Evolutionary conservation across 1,140 invertebrate species (phyloP).

Genomic region (Penaeus japonicus): DNA sequence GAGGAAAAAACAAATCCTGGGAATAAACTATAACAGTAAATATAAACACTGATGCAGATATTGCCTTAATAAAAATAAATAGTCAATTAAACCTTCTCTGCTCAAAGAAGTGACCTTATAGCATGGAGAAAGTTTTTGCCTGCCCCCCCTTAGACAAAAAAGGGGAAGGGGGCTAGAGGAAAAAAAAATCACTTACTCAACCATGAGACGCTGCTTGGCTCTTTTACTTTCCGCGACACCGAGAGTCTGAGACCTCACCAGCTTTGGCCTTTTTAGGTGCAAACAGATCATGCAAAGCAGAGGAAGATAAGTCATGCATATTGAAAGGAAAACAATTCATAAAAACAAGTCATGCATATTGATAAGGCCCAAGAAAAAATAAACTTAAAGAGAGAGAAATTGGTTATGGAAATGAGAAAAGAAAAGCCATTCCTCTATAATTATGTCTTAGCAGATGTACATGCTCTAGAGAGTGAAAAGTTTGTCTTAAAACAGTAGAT

Average conservation of each 20-base stretch:
- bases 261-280: slow-evolving; percentile 15
- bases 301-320: slow-evolving; percentile 11
- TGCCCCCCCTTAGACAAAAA: no score
- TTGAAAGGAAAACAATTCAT: not conserved
- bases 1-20: not conserved
- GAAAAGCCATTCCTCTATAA: not conserved
- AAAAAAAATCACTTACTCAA: slow-evolving; percentile 7
- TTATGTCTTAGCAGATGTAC: not conserved
- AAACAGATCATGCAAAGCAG: slow-evolving; percentile 22
- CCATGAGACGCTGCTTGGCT: not conserved
- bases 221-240: slow-evolving; percentile 15
- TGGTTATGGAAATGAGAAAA: no score
- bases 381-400: not conserved
- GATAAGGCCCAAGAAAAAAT: not conserved
- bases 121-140: no score
- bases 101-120: no score
- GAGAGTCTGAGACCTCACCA: slow-evolving; percentile 29
- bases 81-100: no score
- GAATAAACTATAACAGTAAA: not conserved
- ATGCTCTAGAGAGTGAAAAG: not conserved
- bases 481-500: no score
- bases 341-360: not conserved
- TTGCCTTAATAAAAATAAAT: no score
- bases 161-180: not conserved
- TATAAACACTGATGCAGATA: no score